Evolutionary conservation across 37 sponge, comb jelly and placozoan genomes (phyloP).

Genomic region (Agelas oroides): DNA sequence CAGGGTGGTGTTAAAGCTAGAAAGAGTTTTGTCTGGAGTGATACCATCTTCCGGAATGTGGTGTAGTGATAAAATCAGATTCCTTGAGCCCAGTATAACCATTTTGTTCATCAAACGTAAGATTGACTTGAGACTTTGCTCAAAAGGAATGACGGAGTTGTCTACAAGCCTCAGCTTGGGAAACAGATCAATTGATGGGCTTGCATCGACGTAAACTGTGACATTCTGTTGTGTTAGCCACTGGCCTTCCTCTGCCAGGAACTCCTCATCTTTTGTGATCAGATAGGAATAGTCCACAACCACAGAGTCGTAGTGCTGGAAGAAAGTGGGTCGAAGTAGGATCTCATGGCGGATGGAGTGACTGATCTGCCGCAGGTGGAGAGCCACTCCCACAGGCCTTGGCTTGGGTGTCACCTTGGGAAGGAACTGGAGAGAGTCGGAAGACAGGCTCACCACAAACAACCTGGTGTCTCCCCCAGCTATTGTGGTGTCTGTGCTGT

Average conservation of each 20-base stretch:
- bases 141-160: conserved; percentile 12
- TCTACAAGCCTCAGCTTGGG: conserved; percentile 31
- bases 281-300: conserved; percentile 59
- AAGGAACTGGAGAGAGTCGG: background rate
- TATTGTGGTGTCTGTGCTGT: conserved; percentile 49
- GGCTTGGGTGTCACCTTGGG: conserved; percentile 41
- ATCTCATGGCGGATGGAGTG: conserved; percentile 41
- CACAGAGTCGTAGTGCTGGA: conserved; percentile 58
- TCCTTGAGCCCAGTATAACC: conserved; percentile 6
- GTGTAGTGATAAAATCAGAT: conserved; percentile 57
- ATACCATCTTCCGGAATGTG: conserved; percentile 1
- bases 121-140: conserved; percentile 3
- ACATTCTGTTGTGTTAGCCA: conserved; percentile 42
- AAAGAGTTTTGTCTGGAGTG: background rate
- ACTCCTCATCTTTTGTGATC: conserved; percentile 27
- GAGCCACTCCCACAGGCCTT: conserved; percentile 41
- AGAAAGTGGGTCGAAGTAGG: conserved; percentile 49
- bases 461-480: conserved; percentile 67
- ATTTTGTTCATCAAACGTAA: conserved; percentile 29
- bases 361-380: conserved; percentile 39
- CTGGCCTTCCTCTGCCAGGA: conserved; percentile 19
- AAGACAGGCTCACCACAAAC: conserved; percentile 29
- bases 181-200: conserved; percentile 54
- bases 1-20: conserved; percentile 51
- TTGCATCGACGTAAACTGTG: conserved; percentile 54